Conservation (phyloP, 1,140 invertebrate species). For the Macrocentrus cingulum region DNA sequence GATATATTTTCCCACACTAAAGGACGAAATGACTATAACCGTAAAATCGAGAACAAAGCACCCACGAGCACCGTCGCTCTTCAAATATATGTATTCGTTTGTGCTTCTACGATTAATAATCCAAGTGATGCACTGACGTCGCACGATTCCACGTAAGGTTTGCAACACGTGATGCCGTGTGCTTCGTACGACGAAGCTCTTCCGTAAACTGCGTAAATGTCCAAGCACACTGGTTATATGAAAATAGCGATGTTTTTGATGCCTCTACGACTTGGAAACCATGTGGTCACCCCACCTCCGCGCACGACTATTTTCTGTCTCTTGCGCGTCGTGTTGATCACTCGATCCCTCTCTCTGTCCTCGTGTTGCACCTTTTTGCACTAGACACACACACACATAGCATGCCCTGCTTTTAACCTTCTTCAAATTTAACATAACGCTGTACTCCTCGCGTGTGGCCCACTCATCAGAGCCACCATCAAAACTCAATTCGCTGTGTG, state of each 20-base stretch:
- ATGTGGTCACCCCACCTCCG: conserved; percentile 24
- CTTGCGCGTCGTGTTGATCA: neutral
- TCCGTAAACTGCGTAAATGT: conserved; percentile 29
- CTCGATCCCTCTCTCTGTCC: neutral
- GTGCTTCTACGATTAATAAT: too few relatives aligned
- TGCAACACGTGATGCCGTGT: neutral
- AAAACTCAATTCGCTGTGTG: too few relatives aligned
- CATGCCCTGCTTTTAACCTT: too few relatives aligned
- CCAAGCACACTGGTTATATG: neutral
- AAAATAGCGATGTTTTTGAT: conserved; percentile 25
- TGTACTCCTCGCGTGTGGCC: too few relatives aligned
- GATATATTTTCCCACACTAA: neutral
- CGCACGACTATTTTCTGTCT: conserved; percentile 3
- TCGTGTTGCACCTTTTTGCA: neutral
- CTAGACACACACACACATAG: neutral
- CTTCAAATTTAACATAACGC: too few relatives aligned
- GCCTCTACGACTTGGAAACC: conserved; percentile 16
- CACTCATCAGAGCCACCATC: too few relatives aligned
- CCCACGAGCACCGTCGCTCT: too few relatives aligned
- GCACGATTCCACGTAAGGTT: conserved; percentile 24
- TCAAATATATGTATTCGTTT: neutral
- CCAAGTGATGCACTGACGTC: too few relatives aligned
- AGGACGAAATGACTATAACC: neutral
- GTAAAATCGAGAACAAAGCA: neutral
- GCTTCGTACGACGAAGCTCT: conserved; percentile 11